These are phyloP conservation scores for human DNA, from an alignment of 2,113 vertebrate species.

Conservation along the genomic window GRCh38 chr5:169701001-169701500, in stretches of 20 bases:
- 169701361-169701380: rapidly evolving
- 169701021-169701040: not conserved
- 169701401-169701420: rapidly evolving
- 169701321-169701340: not conserved
- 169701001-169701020: not conserved
- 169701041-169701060: not conserved
- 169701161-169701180: not conserved
- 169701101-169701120: not conserved
- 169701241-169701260: not conserved
- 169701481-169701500: not conserved
- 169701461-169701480: not conserved
- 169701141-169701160: not conserved
- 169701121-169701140: not conserved
- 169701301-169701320: not conserved
- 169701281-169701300: not conserved
- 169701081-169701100: not conserved
- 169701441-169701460: not conserved
- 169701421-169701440: not conserved
- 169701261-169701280: not conserved
- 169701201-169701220: not conserved
- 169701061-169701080: not conserved
- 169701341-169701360: not conserved
- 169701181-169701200: not conserved
- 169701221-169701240: not conserved
- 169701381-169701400: not conserved